Percentiles rank a stretch among this genome's conserved stretches.
phyloP scores from a whole-genome alignment of 2,888 invertebrate genomes.

The Plusia festucae region DNA sequence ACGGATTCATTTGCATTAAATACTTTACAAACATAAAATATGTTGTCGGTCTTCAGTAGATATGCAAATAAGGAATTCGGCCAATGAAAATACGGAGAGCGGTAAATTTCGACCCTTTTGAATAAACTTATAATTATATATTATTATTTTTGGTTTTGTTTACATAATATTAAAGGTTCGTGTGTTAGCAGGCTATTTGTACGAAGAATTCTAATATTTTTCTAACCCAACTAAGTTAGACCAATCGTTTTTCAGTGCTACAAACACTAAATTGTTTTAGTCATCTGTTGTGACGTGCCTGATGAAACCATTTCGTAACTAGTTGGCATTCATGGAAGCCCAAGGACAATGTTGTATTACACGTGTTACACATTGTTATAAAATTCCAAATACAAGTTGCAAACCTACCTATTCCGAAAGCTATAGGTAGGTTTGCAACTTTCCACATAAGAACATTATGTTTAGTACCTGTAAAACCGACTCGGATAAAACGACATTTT shows the following conservation, averaged over 20 bases:
- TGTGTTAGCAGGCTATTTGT: too few species aligned
- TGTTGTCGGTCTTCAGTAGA: constrained; percentile 14
- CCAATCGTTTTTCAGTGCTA: background rate
- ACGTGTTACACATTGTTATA: too few species aligned
- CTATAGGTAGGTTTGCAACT: too few species aligned
- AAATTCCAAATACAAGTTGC: too few species aligned
- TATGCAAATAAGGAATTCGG: constrained; percentile 18
- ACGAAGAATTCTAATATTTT: too few species aligned
- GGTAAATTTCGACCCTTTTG: constrained; percentile 6
- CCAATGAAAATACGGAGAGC: constrained; percentile 12
- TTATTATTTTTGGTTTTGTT: background rate
- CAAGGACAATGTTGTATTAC: too few species aligned
- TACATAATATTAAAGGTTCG: background rate
- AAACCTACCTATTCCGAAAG: too few species aligned
- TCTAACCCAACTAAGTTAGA: too few species aligned
- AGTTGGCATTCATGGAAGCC: too few species aligned
- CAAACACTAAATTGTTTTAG: background rate
- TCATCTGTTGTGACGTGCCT: background rate
- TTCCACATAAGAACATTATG: too few species aligned
- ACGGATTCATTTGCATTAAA: constrained; percentile 26
- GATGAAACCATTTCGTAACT: background rate
- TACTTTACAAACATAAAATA: constrained; percentile 18
- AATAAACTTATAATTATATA: constrained; percentile 5
- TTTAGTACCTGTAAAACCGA: too few species aligned
- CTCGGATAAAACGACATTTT: too few species aligned